phyloP scores from a whole-genome alignment of 2,113 vertebrate species.

The Nothobranchius furzeri region DNA sequence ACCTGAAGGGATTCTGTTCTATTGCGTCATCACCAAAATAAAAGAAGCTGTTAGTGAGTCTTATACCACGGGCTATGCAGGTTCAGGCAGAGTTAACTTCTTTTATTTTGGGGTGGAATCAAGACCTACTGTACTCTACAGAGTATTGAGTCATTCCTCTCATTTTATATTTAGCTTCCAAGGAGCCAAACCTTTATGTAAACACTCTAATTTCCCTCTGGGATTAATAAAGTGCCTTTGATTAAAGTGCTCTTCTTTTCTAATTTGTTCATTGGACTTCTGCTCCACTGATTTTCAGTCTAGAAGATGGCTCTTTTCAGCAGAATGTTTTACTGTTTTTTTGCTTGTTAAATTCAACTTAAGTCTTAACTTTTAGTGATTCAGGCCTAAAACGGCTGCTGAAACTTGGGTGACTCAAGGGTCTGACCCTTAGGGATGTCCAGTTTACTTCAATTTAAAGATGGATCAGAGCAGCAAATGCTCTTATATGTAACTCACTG shows the following conservation, averaged over 20 bases:
- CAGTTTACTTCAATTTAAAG: too few species aligned
- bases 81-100: slow-evolving; percentile 16
- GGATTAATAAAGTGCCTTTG: too few species aligned
- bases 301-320: too few species aligned
- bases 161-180: neutral
- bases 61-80: neutral
- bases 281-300: neutral
- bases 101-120: neutral
- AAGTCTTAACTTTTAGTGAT: too few species aligned
- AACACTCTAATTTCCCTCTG: neutral
- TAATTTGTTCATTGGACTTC: neutral
- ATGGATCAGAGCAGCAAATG: too few species aligned
- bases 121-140: neutral
- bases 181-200: neutral
- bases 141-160: neutral
- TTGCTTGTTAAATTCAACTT: too few species aligned
- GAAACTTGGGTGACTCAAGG: too few species aligned
- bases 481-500: too few species aligned
- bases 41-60: neutral
- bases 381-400: too few species aligned
- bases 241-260: neutral
- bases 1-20: neutral
- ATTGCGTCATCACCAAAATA: neutral
- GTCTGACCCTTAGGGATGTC: too few species aligned
- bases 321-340: too few species aligned